Conservation (phyloP, 2,888 invertebrate species). For the Sinopyrophorus schimmeli region DNA sequence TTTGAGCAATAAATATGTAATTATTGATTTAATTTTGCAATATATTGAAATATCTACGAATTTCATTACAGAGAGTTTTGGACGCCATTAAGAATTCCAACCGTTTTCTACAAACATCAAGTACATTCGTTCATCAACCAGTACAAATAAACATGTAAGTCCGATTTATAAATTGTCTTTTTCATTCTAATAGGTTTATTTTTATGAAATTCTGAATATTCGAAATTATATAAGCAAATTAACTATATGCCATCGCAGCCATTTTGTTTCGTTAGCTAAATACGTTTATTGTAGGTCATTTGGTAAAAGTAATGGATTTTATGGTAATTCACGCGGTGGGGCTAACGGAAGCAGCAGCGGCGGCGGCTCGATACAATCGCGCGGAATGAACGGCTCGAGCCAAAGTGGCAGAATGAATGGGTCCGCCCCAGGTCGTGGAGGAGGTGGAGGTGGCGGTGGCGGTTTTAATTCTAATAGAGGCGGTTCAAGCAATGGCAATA, state of each 20-base stretch:
- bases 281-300: conserved; percentile 20
- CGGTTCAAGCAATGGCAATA: conserved; percentile 35
- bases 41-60: too few relatives aligned
- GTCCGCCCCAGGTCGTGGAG: conserved; percentile 26
- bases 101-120: conserved; percentile 3
- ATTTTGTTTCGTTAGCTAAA: not conserved
- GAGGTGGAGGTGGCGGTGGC: conserved; percentile 13
- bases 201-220: not conserved
- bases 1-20: too few relatives aligned
- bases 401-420: conserved; percentile 27
- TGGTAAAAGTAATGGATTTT: conserved; percentile 23
- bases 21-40: too few relatives aligned
- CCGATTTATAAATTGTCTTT: not conserved
- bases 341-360: conserved; percentile 13
- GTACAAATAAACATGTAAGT: conserved; percentile 25
- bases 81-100: conserved; percentile 23
- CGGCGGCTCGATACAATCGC: conserved; percentile 31
- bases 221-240: not conserved
- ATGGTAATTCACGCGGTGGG: conserved; percentile 17
- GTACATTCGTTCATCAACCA: conserved; percentile 1
- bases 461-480: conserved; percentile 6
- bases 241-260: conserved; percentile 14
- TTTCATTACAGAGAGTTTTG: conserved; percentile 14
- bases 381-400: conserved; percentile 38
- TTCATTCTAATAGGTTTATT: not conserved